These are phyloP conservation scores for Isoperla grammatica DNA, from an alignment of 2,888 invertebrate species.

Conservation along the genomic window DNA sequence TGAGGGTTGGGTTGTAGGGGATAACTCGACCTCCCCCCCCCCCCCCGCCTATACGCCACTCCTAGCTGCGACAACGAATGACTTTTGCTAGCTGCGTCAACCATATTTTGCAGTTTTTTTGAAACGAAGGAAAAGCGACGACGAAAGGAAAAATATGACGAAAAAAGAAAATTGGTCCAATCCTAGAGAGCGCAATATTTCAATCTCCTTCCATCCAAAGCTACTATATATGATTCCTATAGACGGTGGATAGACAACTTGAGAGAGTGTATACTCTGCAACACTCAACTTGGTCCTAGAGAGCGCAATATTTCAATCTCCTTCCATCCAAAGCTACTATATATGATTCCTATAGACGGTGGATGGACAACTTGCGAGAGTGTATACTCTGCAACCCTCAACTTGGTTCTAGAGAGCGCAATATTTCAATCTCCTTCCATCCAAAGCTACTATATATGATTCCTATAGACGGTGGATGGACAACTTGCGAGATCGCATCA, in stretches of 20 bases:
- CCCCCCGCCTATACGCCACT: not conserved
- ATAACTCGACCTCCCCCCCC: not conserved
- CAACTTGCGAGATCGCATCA: too few relatives aligned
- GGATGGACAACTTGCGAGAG: too few relatives aligned
- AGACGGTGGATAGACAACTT: too few relatives aligned
- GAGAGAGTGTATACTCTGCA: too few relatives aligned
- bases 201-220: constrained; percentile 20
- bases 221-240: not conserved
- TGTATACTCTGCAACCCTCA: too few relatives aligned
- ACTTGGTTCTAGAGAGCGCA: constrained; percentile 19
- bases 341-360: not conserved
- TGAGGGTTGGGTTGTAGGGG: not conserved
- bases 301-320: constrained; percentile 27
- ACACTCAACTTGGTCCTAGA: constrained; percentile 3
- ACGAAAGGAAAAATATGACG: constrained; percentile 7
- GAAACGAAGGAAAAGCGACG: not conserved
- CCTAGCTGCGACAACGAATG: constrained; percentile 23
- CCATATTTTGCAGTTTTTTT: constrained; percentile 20
- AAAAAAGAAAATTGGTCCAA: constrained; percentile 26
- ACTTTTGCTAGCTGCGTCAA: constrained; percentile 23
- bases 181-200: constrained; percentile 25
- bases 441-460: not conserved
- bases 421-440: constrained; percentile 25
- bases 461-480: not conserved
- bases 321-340: not conserved